Evolutionary conservation across 2,888 invertebrate species (phyloP), one percentile per base, ranked within the genome.

Genomic region (Ormyrus labotus): DNA sequence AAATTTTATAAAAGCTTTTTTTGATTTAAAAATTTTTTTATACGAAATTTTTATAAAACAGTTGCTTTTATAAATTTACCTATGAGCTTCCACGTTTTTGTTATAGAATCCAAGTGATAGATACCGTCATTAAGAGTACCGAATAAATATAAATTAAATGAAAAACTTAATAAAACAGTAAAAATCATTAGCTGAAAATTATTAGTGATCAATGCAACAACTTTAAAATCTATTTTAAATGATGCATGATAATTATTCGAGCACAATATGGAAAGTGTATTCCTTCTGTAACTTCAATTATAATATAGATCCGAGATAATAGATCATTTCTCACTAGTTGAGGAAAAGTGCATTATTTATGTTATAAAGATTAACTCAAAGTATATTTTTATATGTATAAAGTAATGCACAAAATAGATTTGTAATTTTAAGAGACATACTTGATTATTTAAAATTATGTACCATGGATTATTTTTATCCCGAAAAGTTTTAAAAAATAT

Each of bases 331-430:
- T 60, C 65, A 47, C 34, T 48, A 53, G 19, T 6, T 50, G 55
- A 61, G 67, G 65, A 67, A 57, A 63, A 68, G 75, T 65, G 70
- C 75, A 76, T 80, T 75, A 75, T 76, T 76, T 71, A 68, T 76
- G 72, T 81, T 81, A 60, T 8, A 70, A 75, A 71, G 10, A 63
- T 68, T 78, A 11, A 79, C 71, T 76, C 58, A 47, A 76, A 64
- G 61, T 81, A 74, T 73, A 81, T 81, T 81, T 81, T 79, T 81
- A 72, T 81, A 81, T 13, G 58, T 71, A 70, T 81, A 78, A 70
- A 78, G 57, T 78, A 67, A 78, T 71, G 78, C 75, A 81, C 78
- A 80, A 79, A 79, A 70, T 73, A 73, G 69, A 72, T 69, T 79
- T 80, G 72, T 77, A 65, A 74, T 76, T 69, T 7, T 60, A 69